Evolutionary conservation across 2,113 vertebrate species (phyloP), one percentile per base, ranked within the genome.

Genomic region (Pithys albifrons): DNA sequence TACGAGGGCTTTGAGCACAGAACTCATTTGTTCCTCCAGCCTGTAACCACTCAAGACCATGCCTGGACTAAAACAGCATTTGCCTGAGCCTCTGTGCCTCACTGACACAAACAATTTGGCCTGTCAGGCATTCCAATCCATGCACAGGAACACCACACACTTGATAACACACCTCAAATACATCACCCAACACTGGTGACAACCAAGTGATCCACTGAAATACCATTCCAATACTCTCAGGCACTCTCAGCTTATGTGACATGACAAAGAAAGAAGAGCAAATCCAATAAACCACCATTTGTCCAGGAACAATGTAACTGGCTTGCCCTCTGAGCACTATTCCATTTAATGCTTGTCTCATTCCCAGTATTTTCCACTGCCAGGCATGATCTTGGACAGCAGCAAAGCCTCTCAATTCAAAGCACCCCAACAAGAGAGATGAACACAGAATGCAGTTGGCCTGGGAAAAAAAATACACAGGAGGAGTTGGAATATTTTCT

Each of bases 121-220:
- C 74, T 35, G 15, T 19, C 52, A 52, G 28, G 19, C 27, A 48
- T 6, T 43, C 72, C 72, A 79, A 45, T 11, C 7, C 1, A 0
- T 0, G 1, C 51, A 46, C 0, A 27, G 7, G 6, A 65, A n/a
- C 8, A 16, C 1, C 16, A 51, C 22, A 25, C 2, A 28, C 39
- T 29, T 10, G 14, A 3, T 15, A 55, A 14, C 0, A 0, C 41
- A 31, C 45, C 39, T 77, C 4, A 16, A 51, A 43, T 0, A 1
- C 33, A 59, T 2, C 61, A 4, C 59, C 8, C 3, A 6, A 46
- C 0, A 10, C 16, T 9, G 17, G 17, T 62, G 69, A 5, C 7
- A 39, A 4, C 2, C 8, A 43, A 39, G 16, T 1, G 19, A 89
- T 1, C 41, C 49, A 27, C 33, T 18, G 15, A 35, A 28, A 23